A percentile compares a stretch with the other conserved stretches of the same genome.
Conservation (phyloP, 2,797 vertebrate species). For the Sternotherus odoratus region DNA sequence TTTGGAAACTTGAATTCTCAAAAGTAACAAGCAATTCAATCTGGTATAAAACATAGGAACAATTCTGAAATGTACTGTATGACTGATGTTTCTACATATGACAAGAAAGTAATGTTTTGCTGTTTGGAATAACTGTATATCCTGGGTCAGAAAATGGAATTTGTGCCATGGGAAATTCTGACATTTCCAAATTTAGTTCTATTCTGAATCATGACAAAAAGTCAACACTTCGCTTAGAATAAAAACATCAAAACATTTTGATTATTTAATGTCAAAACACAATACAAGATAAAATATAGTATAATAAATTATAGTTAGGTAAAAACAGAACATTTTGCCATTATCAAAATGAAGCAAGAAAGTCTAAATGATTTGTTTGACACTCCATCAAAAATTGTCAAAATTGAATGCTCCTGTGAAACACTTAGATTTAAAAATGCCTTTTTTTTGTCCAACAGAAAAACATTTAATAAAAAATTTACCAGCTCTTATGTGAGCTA, state of each 20-base stretch:
- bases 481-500: background rate
- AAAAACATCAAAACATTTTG: background rate
- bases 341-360: background rate
- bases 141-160: background rate
- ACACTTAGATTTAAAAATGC: background rate
- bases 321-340: background rate
- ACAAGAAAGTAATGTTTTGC: background rate
- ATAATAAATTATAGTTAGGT: background rate
- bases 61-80: background rate
- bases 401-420: background rate
- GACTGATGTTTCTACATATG: background rate
- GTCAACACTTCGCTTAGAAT: background rate
- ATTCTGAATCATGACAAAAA: background rate
- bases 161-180: background rate
- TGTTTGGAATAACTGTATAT: background rate
- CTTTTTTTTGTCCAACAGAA: background rate
- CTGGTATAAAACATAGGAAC: background rate
- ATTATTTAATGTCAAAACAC: background rate
- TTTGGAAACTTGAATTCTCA: background rate
- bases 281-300: background rate
- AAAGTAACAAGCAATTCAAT: background rate
- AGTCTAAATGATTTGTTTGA: background rate
- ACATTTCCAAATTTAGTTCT: background rate
- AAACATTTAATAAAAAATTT: background rate
- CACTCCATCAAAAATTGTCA: background rate